Base-by-base conservation (phyloP, 2,888 invertebrate species). In the Lasioglossum lativentre region DNA sequence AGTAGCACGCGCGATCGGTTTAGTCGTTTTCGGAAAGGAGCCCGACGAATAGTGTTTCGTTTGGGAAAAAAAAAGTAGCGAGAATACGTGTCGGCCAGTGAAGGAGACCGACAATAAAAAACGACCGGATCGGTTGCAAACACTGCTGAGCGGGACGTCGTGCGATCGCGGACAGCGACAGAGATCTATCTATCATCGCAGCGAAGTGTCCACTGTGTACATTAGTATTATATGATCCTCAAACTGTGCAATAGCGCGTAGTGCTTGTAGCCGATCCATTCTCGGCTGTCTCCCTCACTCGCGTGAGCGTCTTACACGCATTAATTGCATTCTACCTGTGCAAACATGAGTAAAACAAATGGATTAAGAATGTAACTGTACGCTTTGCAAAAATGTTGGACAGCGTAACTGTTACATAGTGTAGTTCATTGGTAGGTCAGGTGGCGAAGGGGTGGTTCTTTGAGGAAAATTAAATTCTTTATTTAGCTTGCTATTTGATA, bases 191-290 rank as follows among this genome's bases (percentile, higher is more conserved):
- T 40, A 73, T 66, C 27, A 30, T 75, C 71, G 79, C 34, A 42
- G 68, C 75, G 19, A 34, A 68, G 56, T 75, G 75, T 56, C 42
- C 82, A 80, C 83, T 80, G 78, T 84, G 89, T 89, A 89, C 86
- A 76, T 89, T 89, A 89, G 89, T 89, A 89, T 89, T 89, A 88
- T 88, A 85, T 89, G 86, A 89, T 86, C 84, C 34, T 89, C 75
- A 76, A 89, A 86, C 78, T 86, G 90, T 90, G 90, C 90, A 90
- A 90, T 90, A 90, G 85, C 78, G 82, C 74, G 88, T 83, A 59
- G 74, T 86, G 84, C 68, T 86, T 82, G 75, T 56, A 76, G 47
- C 78, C 85, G 86, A 88, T 84, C 73, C 75, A 77, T 34, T 68
- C 38, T 19, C 71, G 40, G 23, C 38, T 8, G 81, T 82, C 83